Conservation (phyloP, 1,140 invertebrate species). For the Aphelinus atriplicis region DNA sequence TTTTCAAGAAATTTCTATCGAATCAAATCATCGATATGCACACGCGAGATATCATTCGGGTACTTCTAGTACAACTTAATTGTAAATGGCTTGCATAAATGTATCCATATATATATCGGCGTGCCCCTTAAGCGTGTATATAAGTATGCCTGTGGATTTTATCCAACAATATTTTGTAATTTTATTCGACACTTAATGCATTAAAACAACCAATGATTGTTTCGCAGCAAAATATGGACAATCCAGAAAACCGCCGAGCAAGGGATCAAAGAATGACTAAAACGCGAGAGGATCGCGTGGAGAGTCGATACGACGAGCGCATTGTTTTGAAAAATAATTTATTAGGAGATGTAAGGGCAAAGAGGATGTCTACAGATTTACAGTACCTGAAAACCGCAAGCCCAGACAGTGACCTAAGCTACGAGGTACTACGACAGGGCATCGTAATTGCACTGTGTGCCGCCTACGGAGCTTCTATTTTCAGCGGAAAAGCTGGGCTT, state of each 20-base stretch:
- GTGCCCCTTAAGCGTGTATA: too few species aligned
- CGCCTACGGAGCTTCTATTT: slow-evolving; percentile 53
- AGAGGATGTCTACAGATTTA: not conserved
- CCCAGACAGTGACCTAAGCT: slow-evolving; percentile 22
- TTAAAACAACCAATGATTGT: too few species aligned
- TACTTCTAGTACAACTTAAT: too few species aligned
- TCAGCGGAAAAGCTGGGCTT: slow-evolving; percentile 46
- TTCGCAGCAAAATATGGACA: too few species aligned
- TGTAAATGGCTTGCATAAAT: too few species aligned
- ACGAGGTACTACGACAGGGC: slow-evolving; percentile 48
- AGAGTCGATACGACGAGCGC: not conserved
- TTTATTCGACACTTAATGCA: too few species aligned
- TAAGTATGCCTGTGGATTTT: too few species aligned
- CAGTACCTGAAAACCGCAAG: slow-evolving; percentile 37
- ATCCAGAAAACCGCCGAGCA: not conserved
- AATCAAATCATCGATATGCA: too few species aligned
- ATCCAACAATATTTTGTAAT: too few species aligned
- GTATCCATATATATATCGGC: too few species aligned
- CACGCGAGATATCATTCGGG: too few species aligned
- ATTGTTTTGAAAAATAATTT: not conserved
- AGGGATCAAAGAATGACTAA: not conserved
- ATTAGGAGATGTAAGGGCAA: slow-evolving; percentile 15
- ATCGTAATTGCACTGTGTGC: slow-evolving; percentile 51
- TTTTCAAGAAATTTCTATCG: too few species aligned
- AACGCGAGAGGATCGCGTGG: not conserved